Conservation (phyloP, 1,140 invertebrate genomes). For the Lasioglossum albipes region DNA sequence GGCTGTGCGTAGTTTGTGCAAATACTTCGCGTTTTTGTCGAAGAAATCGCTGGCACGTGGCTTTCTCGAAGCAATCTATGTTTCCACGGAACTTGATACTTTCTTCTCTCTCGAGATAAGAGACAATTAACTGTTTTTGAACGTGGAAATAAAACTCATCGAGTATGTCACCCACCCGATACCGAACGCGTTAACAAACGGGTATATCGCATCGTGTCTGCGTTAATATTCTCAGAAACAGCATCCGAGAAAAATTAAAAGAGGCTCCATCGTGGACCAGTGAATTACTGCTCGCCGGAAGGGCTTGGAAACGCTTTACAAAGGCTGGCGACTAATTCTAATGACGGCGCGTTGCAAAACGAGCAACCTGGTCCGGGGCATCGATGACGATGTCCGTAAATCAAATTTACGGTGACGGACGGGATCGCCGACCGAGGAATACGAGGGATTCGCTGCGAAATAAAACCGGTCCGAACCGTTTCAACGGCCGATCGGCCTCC, state of each 20-base stretch:
- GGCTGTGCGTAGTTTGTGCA: too few species aligned
- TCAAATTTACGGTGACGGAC: slow-evolving; percentile 10
- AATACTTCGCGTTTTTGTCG: too few species aligned
- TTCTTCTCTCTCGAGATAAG: too few species aligned
- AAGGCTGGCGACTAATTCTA: background rate
- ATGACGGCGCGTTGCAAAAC: background rate
- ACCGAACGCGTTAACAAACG: too few species aligned
- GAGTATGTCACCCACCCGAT: too few species aligned
- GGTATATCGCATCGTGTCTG: too few species aligned
- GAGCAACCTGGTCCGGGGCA: background rate
- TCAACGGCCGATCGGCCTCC: background rate
- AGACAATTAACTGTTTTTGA: too few species aligned
- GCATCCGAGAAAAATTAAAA: background rate
- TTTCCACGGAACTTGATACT: too few species aligned
- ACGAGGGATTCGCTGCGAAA: background rate
- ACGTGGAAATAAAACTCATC: too few species aligned
- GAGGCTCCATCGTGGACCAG: background rate
- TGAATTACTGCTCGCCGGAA: background rate
- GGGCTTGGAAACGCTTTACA: background rate
- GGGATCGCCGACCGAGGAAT: background rate
- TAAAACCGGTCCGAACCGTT: slow-evolving; percentile 2
- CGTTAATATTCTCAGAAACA: background rate
- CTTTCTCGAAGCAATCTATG: too few species aligned
- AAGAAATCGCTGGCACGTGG: too few species aligned
- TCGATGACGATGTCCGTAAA: slow-evolving; percentile 6